A percentile compares a stretch with the other conserved stretches of the same genome.
Evolutionary conservation across 1,140 invertebrate species (phyloP).

Genomic region (Pseudachorutes palmiensis): DNA sequence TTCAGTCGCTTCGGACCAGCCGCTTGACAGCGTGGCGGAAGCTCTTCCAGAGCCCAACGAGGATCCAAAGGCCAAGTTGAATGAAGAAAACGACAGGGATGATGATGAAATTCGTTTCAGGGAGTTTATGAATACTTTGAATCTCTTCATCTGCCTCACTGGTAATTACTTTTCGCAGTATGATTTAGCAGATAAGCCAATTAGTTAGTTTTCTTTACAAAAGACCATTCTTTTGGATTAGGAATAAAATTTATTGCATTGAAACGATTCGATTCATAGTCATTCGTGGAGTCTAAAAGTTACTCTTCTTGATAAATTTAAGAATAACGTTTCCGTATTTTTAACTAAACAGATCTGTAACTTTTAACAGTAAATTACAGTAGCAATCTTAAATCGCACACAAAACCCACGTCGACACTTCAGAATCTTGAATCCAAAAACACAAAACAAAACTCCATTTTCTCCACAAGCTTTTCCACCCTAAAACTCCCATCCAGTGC

Average conservation of each 20-base stretch:
- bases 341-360: too few species aligned
- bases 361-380: too few species aligned
- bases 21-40: too few species aligned
- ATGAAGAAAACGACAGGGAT: neutral
- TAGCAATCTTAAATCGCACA: too few species aligned
- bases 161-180: slow-evolving; percentile 8
- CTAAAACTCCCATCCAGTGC: too few species aligned
- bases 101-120: neutral
- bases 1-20: too few species aligned
- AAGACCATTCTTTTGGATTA: neutral
- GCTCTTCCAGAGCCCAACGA: neutral
- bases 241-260: slow-evolving; percentile 14
- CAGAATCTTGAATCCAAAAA: too few species aligned
- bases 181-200: slow-evolving; percentile 8
- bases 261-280: slow-evolving; percentile 1
- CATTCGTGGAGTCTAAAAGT: neutral
- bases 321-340: too few species aligned
- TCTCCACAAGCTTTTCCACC: too few species aligned
- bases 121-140: slow-evolving; percentile 1
- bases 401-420: too few species aligned
- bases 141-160: slow-evolving; percentile 2
- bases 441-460: too few species aligned
- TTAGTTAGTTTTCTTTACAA: neutral
- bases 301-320: neutral
- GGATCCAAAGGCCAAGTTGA: neutral